Base-by-base conservation (phyloP, 2,888 invertebrate genomes). In the Melieria omissa region DNA sequence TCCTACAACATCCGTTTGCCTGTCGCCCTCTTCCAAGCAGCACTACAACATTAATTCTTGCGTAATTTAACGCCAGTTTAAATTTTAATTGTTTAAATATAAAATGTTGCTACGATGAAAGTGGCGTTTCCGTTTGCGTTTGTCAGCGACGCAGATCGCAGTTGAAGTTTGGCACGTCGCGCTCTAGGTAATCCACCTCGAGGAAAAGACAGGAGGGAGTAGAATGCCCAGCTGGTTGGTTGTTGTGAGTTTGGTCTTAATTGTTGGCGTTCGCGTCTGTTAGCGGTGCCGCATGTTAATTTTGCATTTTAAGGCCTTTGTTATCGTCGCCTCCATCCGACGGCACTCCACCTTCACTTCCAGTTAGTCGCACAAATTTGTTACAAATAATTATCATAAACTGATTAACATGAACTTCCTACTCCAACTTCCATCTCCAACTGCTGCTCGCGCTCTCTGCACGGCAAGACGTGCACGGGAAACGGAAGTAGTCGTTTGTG, bases 321-420 rank as follows among this genome's bases (percentile, higher is more conserved):
- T 47, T 58, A 4, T 46, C 54, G 61, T 55, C 16, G 29, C 10
- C 16, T 58, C 10, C 70, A 9, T 3, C 16, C n/a, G 65, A 57
- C 58, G 10, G 4, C 16, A 73, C 64, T 73, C 73, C 74, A 74
- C 75, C 75, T 71, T 68, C 72, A 49, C 74, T 68, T 74, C 75
- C 75, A 73, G 67, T 77, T 10, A 60, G 60, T 72, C 60, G 72
- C 80, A 79, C 80, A 80, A 85, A 84, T 83, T 84, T 84, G 85
- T 82, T 83, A 83, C 85, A 84, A 85, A 86, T 86, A 86, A 85
- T 85, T 86, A 86, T 86, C 86, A 85, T 85, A 86, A 86, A 84
- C 85, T 86, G 86, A 85, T 85, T 86, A 85, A 86, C 85, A 85
- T 86, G 86, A 72, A 60, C 68, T 70, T 58, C 58, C 58, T 41